Percentiles rank a stretch among this genome's conserved stretches.
Conservation (phyloP, 2,888 invertebrate species). For the Cheilosia impressa region DNA sequence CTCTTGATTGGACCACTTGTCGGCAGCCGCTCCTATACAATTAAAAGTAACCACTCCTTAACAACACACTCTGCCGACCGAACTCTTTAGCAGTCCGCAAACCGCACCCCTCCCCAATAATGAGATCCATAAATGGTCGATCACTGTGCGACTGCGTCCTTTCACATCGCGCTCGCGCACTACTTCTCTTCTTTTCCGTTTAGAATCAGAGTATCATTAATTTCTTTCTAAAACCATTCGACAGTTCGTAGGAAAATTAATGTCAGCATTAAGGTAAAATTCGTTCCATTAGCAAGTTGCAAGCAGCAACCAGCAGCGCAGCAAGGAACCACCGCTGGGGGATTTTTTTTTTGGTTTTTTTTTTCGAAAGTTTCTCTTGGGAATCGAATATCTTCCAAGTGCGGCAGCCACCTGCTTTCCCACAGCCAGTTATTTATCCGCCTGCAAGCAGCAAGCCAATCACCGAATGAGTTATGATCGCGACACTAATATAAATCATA, state of each 20-base stretch:
- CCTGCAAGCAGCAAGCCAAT: slow-evolving; percentile 56
- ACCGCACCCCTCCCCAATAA: not conserved
- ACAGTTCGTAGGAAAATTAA: slow-evolving; percentile 63
- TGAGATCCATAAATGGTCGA: not conserved
- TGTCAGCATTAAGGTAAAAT: slow-evolving; percentile 52
- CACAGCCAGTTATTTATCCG: slow-evolving; percentile 54
- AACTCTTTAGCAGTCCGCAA: not conserved
- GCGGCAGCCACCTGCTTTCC: slow-evolving; percentile 70
- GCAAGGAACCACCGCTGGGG: not conserved
- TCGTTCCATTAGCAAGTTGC: slow-evolving; percentile 43
- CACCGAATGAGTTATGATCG: slow-evolving; percentile 73
- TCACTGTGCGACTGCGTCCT: slow-evolving; percentile 2
- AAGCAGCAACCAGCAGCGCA: not conserved
- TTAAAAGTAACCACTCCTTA: not conserved
- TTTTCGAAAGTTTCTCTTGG: slow-evolving; percentile 67
- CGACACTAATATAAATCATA: slow-evolving; percentile 73
- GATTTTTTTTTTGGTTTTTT: slow-evolving; percentile 6
- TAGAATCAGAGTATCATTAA: slow-evolving; percentile 51
- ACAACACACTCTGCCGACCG: not conserved
- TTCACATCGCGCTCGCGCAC: slow-evolving; percentile 24
- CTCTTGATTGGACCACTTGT: not conserved
- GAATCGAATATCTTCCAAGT: slow-evolving; percentile 55
- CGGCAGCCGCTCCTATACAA: not conserved
- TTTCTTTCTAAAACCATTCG: slow-evolving; percentile 67
- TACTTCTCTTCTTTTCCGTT: slow-evolving; percentile 7